Evolutionary conservation across 2,888 invertebrate genomes (phyloP), one percentile per base, ranked within the genome.

Genomic region (Chromoteleia sp.): DNA sequence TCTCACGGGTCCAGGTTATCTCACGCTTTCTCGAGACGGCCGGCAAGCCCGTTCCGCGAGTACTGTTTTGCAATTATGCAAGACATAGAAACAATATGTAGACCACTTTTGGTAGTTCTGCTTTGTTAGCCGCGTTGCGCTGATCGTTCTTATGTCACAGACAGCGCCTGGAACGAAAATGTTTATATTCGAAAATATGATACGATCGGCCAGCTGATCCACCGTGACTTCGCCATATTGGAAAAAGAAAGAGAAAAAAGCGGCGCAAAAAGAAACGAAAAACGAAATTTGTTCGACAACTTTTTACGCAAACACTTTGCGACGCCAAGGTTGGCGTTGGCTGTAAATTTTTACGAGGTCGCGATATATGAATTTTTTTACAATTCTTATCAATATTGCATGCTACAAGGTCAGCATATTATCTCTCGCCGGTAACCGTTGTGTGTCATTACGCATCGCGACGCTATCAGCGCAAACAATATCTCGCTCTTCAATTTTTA

Each of bases 11-110:
- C 81, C 84, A 68, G 78, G 81, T 76, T 76, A 82, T 87, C 86
- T 86, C 87, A 85, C 89, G 88, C 90, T 90, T 90, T 90, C 90
- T 88, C 90, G 87, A 88, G 70, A 86, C 86, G 86, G 86, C 85
- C 84, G 82, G 75, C 74, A 76, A 81, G 33, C 81, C 63, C 61
- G 76, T 45, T 73, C 70, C 63, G 43, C 71, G 73, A 71, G 17
- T 80, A 83, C 83, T 85, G 77, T 84, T 78, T 78, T 63, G 61
- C 63, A 45, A 73, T 87, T 87, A 86, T 82, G 85, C 83, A 88
- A 87, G 79, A 71, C 17, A 30, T 73, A 83, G 73, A 86, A 87
- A 86, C 85, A 85, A 84, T 85, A 85, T 84, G 83, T 84, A 84
- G 84, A 81, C 81, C 83, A 83, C 73, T 52, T 74, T 81, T 76